A percentile compares a stretch with the other conserved stretches of the same genome.
phyloP scores from a whole-genome alignment of 1,140 invertebrate species.

The Arctopsyche grandis region DNA sequence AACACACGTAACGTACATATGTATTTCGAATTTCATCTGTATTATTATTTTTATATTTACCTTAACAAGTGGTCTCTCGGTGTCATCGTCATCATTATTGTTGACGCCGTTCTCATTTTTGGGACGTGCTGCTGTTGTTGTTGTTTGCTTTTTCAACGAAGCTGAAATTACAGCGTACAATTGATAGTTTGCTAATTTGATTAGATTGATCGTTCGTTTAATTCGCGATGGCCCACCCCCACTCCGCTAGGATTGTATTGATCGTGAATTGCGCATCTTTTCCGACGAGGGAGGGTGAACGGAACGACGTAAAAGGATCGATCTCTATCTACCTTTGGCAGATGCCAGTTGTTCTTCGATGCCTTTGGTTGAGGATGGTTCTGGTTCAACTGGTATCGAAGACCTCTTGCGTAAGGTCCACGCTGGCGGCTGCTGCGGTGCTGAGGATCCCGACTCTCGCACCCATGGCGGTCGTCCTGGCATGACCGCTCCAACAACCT shows the following conservation, averaged over 20 bases:
- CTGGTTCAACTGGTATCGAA: constrained; percentile 36
- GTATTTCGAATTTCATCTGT: constrained; percentile 27
- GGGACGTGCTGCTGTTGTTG: constrained; percentile 23
- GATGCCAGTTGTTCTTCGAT: constrained; percentile 51
- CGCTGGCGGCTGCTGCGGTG: constrained; percentile 62
- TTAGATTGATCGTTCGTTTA: background rate
- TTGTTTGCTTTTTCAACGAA: constrained; percentile 50
- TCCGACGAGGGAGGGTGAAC: too few relatives aligned
- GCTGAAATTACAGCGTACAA: constrained; percentile 34
- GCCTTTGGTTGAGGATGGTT: constrained; percentile 12
- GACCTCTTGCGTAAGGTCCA: constrained; percentile 67
- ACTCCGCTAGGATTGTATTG: too few relatives aligned
- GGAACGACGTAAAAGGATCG: too few relatives aligned
- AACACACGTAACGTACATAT: constrained; percentile 10
- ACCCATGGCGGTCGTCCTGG: constrained; percentile 79
- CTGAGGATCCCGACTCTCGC: constrained; percentile 76
- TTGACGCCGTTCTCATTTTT: constrained; percentile 50
- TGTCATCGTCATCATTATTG: constrained; percentile 38
- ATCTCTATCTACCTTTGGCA: constrained; percentile 46
- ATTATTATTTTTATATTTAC: constrained; percentile 30
- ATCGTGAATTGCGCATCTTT: background rate
- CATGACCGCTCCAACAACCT: constrained; percentile 29
- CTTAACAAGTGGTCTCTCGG: constrained; percentile 45
- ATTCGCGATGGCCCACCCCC: too few relatives aligned
- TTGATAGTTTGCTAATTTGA: too few relatives aligned